Conservation (phyloP, 2,797 vertebrate species). For the Centroberyx gerrardi region DNA sequence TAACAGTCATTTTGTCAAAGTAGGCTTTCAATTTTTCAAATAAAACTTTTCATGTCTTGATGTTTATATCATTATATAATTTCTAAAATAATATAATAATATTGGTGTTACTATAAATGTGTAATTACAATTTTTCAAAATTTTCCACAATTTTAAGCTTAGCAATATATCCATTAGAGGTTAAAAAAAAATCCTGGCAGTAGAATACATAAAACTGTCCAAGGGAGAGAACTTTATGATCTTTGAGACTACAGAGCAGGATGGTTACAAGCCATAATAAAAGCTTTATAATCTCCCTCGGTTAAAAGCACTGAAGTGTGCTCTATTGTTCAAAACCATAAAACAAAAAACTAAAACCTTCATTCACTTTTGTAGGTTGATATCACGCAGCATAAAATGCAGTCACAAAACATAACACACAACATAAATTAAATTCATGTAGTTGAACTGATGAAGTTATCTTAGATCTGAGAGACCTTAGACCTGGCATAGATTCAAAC, state of each 20-base stretch:
- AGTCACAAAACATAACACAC: too few relatives aligned
- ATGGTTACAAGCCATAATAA: not conserved
- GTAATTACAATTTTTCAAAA: not conserved
- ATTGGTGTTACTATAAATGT: not conserved
- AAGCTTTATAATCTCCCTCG: not conserved
- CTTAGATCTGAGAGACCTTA: too few relatives aligned
- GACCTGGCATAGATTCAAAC: too few relatives aligned
- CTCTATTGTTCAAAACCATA: not conserved
- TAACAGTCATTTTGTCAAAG: not conserved
- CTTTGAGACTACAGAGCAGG: not conserved
- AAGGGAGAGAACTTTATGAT: conserved; percentile 3
- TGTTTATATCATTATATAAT: not conserved
- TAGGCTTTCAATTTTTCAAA: not conserved
- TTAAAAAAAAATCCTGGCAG: not conserved
- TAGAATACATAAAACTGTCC: not conserved
- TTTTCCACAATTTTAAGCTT: too few relatives aligned
- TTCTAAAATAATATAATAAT: not conserved
- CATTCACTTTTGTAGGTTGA: not conserved
- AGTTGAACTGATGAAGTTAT: not conserved
- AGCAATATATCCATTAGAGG: not conserved
- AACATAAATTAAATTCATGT: not conserved
- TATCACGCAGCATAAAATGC: not conserved
- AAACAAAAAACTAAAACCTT: not conserved
- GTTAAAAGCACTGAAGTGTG: not conserved
- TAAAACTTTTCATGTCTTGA: not conserved